phyloP scores from a whole-genome alignment of 2,113 vertebrate genomes.

The Heterocephalus glaber region DNA sequence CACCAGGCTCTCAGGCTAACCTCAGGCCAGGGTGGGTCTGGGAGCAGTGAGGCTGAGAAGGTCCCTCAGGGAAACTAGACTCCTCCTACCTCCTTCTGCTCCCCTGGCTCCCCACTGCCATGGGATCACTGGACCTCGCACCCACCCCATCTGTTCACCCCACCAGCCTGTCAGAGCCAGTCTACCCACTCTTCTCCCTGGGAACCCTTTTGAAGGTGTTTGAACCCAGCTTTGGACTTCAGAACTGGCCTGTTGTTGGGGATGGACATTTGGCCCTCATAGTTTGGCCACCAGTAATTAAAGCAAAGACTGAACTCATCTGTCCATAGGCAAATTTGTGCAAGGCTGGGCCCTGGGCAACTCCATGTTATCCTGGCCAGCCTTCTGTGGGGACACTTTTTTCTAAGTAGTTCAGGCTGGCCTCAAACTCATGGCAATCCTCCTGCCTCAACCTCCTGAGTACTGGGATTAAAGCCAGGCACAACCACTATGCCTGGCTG shows the following conservation, averaged over 20 bases:
- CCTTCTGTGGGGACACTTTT: neutral
- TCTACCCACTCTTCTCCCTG: neutral
- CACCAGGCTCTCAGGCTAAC: neutral
- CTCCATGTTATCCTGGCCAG: neutral
- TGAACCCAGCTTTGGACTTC: neutral
- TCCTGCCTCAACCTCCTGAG: neutral
- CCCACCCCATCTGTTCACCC: neutral
- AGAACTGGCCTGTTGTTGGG: neutral
- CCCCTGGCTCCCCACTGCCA: neutral
- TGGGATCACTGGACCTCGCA: neutral
- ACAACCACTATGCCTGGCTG: neutral
- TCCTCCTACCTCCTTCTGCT: neutral
- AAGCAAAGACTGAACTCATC: neutral
- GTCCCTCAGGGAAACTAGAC: neutral
- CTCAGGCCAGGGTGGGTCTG: neutral
- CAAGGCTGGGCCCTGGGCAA: neutral
- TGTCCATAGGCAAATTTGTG: neutral
- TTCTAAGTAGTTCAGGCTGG: neutral
- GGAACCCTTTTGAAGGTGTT: neutral
- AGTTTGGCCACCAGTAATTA: neutral
- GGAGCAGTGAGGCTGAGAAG: neutral
- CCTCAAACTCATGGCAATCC: neutral
- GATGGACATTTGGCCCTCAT: neutral
- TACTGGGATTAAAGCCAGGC: neutral
- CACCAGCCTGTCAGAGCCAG: neutral